Conservation (phyloP, 2,888 invertebrate species). For the Caenorhabditis sp. region DNA sequence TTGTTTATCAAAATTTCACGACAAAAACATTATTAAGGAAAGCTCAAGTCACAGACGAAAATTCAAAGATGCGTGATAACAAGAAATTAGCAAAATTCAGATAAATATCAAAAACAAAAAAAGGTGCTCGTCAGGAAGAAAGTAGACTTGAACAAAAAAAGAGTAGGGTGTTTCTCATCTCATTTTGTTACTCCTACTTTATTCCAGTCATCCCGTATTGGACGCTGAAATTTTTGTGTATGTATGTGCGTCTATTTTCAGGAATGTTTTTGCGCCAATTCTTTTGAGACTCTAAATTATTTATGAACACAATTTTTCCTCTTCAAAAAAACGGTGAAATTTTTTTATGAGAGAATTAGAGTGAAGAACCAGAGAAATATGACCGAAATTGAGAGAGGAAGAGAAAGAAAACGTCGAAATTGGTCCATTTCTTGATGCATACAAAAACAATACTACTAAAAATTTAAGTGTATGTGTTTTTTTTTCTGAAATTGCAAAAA, state of each 20-base stretch:
- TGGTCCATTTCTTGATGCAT: not conserved
- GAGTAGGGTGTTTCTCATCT: not conserved
- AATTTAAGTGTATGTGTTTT: not conserved
- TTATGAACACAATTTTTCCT: not conserved
- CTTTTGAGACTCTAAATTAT: not conserved
- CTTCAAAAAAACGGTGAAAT: not conserved
- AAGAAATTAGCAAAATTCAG: no score
- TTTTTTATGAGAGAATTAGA: not conserved
- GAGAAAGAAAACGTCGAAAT: not conserved
- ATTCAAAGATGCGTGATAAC: no score
- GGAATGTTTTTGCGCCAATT: not conserved
- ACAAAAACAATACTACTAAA: not conserved
- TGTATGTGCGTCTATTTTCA: not conserved
- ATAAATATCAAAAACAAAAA: no score
- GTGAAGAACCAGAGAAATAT: not conserved
- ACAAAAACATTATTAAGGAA: no score
- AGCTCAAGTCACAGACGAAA: no score
- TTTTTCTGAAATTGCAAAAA: no score
- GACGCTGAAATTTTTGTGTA: not conserved
- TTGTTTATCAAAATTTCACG: no score
- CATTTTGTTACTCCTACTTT: not conserved
- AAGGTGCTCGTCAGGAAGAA: no score
- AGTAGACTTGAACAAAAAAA: not conserved
- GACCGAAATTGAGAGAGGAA: not conserved
- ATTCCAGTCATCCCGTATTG: not conserved